phyloP scores from a whole-genome alignment of 2,113 vertebrate genomes.

The Tonatia bakeri region DNA sequence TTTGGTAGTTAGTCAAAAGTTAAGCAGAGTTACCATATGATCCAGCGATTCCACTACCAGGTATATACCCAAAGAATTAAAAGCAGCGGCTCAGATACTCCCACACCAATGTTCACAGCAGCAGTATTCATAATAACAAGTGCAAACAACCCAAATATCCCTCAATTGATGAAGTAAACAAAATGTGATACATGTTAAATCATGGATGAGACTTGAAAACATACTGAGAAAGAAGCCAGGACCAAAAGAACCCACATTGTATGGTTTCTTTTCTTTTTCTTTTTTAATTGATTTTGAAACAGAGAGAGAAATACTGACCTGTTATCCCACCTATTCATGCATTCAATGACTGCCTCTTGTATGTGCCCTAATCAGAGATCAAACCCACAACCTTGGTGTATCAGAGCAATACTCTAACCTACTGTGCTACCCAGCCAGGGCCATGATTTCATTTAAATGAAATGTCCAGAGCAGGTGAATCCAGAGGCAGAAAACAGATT shows the following conservation, averaged over 20 bases:
- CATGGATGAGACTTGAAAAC: neutral
- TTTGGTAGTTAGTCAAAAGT: neutral
- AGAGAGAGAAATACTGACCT: too few relatives aligned
- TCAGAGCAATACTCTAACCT: too few relatives aligned
- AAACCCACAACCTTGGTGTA: too few relatives aligned
- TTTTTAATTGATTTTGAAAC: too few relatives aligned
- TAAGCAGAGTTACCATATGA: neutral
- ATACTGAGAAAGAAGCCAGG: neutral
- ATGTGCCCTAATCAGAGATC: too few relatives aligned
- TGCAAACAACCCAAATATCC: neutral
- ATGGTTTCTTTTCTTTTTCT: neutral
- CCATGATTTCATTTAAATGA: constrained; percentile 11
- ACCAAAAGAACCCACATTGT: neutral
- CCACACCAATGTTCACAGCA: neutral
- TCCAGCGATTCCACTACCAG: neutral
- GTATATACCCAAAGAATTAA: neutral
- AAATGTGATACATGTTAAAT: neutral
- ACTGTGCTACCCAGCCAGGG: too few relatives aligned
- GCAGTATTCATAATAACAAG: neutral
- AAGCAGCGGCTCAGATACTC: neutral
- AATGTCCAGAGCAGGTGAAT: neutral
- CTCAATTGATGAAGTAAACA: neutral
- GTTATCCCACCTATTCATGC: too few relatives aligned
- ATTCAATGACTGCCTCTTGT: too few relatives aligned
- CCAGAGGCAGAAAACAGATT: neutral